These are phyloP conservation scores for Calyptommatus sinebrachiatus DNA, from an alignment of 2,113 vertebrate species.

Conservation along the genomic window DNA sequence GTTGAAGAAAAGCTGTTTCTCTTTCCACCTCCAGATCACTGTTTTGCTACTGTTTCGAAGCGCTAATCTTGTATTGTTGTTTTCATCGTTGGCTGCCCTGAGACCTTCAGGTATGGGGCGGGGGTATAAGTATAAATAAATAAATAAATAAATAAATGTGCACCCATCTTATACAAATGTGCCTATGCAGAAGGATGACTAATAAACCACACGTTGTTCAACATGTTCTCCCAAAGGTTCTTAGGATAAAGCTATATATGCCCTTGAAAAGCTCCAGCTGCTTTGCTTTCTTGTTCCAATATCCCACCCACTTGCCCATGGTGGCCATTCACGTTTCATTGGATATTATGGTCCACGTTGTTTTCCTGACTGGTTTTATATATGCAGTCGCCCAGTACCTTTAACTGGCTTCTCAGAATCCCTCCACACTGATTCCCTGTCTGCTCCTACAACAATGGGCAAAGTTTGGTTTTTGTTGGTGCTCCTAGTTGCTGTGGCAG, in stretches of 20 bases:
- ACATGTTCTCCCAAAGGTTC: neutral
- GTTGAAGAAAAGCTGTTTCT: too few relatives aligned
- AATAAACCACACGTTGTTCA: neutral
- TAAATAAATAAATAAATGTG: too few relatives aligned
- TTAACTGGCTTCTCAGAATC: neutral
- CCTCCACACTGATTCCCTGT: neutral
- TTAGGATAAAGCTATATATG: neutral
- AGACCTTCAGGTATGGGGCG: too few relatives aligned
- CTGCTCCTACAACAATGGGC: neutral
- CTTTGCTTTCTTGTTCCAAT: neutral
- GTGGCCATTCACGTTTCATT: neutral
- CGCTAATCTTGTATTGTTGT: too few relatives aligned
- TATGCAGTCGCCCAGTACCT: neutral
- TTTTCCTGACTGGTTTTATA: slow-evolving; percentile 7
- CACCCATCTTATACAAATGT: neutral
- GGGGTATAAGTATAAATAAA: too few relatives aligned
- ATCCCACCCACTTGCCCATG: neutral
- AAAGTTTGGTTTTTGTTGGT: slow-evolving; percentile 42
- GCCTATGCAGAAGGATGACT: neutral
- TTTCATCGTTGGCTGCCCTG: too few relatives aligned
- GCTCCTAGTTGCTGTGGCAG: slow-evolving; percentile 31
- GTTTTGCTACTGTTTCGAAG: too few relatives aligned
- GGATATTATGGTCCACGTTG: slow-evolving; percentile 20
- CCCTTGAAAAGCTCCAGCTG: neutral
- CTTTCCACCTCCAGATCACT: too few relatives aligned